Evolutionary conservation across 2,888 invertebrate genomes (phyloP), one percentile per base, ranked within the genome.

Genomic region (Ophioninae sp.): DNA sequence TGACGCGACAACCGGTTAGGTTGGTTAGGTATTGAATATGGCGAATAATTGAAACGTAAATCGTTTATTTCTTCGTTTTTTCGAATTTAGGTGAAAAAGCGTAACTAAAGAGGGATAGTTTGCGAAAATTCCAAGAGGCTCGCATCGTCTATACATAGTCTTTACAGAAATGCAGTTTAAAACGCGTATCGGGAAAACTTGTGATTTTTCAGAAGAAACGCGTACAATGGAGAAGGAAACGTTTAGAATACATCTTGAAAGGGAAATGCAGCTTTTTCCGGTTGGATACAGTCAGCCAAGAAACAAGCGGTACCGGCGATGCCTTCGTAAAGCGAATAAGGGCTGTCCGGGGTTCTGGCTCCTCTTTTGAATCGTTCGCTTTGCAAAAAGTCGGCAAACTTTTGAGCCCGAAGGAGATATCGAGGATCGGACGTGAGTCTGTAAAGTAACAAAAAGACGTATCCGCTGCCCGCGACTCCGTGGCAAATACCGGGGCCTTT

Each of bases 401-500:
- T 94, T 75, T 95, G 93, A 0, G 98, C 98, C 87, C 96, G 94
- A 88, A 96, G 94, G n/a, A 97, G 93, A 92, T 97, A 95, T 90
- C 95, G 95, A 7, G 93, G 91, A 85, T 97, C 95, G 9, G 94
- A 94, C 13, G 97, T 97, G 75, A 98, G 93, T 85, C 97, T 94
- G 90, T 96, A 95, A 9, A 98, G 93, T 0, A 97, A 93, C 65
- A 98, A 93, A 88, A 97, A 97, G 0, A 96, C 96, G 92, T 97
- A 97, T 17, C 96, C 97, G 92, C 95, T 97, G 51, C 97, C 97
- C 23, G 96, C 96, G 0, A 97, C 94, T 0, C 98, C 98, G 90
- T 98, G 98, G 90, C 98, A 98, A 83, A 98, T 95, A 0, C 98
- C 97, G 9, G 98, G 97, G 0, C 98, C 98, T 93, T 98, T 98